A percentile compares a stretch with the other conserved stretches of the same genome.
Evolutionary conservation across 2,888 invertebrate genomes (phyloP).

Genomic region (Ochropleura plecta): DNA sequence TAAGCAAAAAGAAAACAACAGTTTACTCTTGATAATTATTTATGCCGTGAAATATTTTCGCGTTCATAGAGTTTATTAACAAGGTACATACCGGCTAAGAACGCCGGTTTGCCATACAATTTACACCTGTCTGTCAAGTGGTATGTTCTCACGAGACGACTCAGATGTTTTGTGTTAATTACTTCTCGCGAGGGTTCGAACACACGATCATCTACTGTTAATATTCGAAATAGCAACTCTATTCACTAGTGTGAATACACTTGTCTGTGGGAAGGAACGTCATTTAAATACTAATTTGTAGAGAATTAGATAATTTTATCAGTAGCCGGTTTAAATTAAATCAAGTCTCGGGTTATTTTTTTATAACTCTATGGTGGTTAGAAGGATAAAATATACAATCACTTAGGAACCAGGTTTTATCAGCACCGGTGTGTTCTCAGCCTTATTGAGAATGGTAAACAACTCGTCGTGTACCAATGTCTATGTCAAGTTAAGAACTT

Average conservation of each 20-base stretch:
- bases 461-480: constrained; percentile 18
- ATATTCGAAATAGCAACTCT: constrained; percentile 39
- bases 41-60: constrained; percentile 55
- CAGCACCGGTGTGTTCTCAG: constrained; percentile 1
- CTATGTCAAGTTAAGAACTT: constrained; percentile 39
- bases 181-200: constrained; percentile 48
- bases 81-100: constrained; percentile 49
- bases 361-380: neutral
- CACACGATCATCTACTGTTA: constrained; percentile 48
- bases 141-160: constrained; percentile 61
- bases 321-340: constrained; percentile 11
- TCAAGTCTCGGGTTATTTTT: neutral
- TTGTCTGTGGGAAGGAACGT: neutral
- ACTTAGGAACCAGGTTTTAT: neutral
- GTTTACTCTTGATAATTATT: constrained; percentile 49
- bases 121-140: constrained; percentile 60
- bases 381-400: constrained; percentile 9
- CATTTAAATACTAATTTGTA: constrained; percentile 7
- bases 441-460: constrained; percentile 30
- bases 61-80: constrained; percentile 56
- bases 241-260: constrained; percentile 7
- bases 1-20: constrained; percentile 47
- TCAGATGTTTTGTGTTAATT: constrained; percentile 58
- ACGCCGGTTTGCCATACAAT: constrained; percentile 58
- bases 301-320: constrained; percentile 16